A percentile compares a stretch with the other conserved stretches of the same genome.
phyloP scores from a whole-genome alignment of 2,797 vertebrate species.

The Cottoperca gobio region DNA sequence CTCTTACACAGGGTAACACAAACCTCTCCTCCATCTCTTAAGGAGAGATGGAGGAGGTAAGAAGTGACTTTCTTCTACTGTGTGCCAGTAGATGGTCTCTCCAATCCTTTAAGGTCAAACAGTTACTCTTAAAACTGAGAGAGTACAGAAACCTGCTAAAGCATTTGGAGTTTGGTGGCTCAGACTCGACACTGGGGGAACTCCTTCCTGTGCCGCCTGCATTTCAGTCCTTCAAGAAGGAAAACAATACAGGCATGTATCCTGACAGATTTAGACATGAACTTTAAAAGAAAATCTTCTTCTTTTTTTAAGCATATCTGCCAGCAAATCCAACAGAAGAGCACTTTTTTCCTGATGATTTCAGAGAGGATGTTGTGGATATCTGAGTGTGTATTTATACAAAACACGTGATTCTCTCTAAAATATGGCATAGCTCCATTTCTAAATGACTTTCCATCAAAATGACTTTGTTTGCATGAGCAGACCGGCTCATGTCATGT shows the following conservation, averaged over 20 bases:
- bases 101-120: conserved; percentile 63
- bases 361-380: conserved; percentile 76
- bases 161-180: conserved; percentile 78
- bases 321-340: conserved; percentile 88
- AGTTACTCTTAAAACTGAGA: conserved; percentile 54
- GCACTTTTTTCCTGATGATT: conserved; percentile 85
- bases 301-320: conserved; percentile 86
- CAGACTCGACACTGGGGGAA: conserved; percentile 73
- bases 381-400: conserved; percentile 77
- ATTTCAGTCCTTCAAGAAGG: conserved; percentile 78
- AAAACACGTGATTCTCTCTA: conserved; percentile 74
- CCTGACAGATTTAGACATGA: conserved; percentile 68
- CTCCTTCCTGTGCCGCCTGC: conserved; percentile 84
- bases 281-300: conserved; percentile 56
- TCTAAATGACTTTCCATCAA: conserved; percentile 70
- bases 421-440: conserved; percentile 67
- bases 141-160: conserved; percentile 82
- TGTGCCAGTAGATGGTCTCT: conserved; percentile 88
- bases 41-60: conserved; percentile 59
- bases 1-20: conserved; percentile 79
- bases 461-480: conserved; percentile 73
- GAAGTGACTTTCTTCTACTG: conserved; percentile 86
- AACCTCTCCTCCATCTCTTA: conserved; percentile 66
- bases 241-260: conserved; percentile 65
- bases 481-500: conserved; percentile 44